These are phyloP conservation scores for Luehdorfia chinensis DNA, from an alignment of 1,140 invertebrate species.

Conservation along the genomic window DNA sequence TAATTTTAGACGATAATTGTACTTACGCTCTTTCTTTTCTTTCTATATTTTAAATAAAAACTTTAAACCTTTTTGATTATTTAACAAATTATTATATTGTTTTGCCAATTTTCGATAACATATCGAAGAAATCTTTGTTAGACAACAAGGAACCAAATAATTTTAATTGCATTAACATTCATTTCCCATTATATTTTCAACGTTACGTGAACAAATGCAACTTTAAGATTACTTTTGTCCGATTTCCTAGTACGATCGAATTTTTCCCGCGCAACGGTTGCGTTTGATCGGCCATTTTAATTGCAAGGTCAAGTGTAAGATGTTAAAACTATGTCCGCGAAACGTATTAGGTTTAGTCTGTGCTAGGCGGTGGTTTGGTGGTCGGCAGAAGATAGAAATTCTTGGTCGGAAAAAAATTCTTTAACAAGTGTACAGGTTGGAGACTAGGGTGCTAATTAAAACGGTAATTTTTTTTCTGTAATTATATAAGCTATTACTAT, in stretches of 20 bases:
- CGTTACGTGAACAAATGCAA: slow-evolving; percentile 1
- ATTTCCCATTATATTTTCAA: slow-evolving; percentile 3
- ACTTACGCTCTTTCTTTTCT: too few species aligned
- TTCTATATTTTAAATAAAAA: too few species aligned
- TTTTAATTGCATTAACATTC: background rate
- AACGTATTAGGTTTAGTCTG: background rate
- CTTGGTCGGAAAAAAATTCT: background rate
- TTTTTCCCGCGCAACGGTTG: background rate
- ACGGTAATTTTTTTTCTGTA: too few species aligned
- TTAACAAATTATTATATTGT: too few species aligned
- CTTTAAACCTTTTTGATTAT: too few species aligned
- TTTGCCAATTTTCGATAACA: too few species aligned
- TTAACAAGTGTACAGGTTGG: too few species aligned
- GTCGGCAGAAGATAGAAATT: background rate
- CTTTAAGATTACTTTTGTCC: background rate
- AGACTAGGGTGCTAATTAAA: too few species aligned
- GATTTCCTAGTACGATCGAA: slow-evolving; percentile 5
- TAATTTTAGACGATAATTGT: too few species aligned
- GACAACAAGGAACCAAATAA: background rate
- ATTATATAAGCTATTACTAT: too few species aligned
- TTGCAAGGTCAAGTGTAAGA: background rate
- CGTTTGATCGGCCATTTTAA: background rate
- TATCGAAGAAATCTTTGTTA: too few species aligned
- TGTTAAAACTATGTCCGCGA: background rate
- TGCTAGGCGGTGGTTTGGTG: background rate